A percentile compares a stretch with the other conserved stretches of the same genome.
phyloP scores from a whole-genome alignment of 2,113 vertebrate species.

The Rissa tridactyla region DNA sequence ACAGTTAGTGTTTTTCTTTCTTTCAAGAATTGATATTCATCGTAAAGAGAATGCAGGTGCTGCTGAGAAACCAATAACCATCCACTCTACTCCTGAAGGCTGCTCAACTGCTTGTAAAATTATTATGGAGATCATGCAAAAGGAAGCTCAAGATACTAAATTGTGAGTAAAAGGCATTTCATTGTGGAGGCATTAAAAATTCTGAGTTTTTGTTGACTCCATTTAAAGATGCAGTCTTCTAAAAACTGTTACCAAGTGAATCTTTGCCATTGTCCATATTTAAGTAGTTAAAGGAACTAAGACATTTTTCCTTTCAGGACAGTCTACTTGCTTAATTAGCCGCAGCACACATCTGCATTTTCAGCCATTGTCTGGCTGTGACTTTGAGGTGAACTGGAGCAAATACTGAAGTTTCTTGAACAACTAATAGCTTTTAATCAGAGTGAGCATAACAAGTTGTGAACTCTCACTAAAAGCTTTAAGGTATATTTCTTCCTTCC shows the following conservation, averaged over 20 bases:
- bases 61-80: constrained; percentile 96
- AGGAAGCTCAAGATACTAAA: constrained; percentile 96
- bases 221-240: neutral
- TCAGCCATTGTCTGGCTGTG: neutral
- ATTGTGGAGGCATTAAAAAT: neutral
- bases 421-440: neutral
- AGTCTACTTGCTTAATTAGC: neutral
- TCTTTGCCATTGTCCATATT: neutral
- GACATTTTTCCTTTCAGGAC: neutral
- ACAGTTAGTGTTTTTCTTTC: neutral
- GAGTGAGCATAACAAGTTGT: neutral
- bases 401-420: neutral
- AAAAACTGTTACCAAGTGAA: neutral
- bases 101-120: constrained; percentile 92
- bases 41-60: constrained; percentile 97
- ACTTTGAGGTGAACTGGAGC: neutral
- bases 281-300: neutral
- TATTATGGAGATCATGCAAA: constrained; percentile 99
- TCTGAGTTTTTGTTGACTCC: neutral
- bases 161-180: constrained; percentile 83
- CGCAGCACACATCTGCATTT: neutral
- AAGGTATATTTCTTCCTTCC: neutral
- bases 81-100: constrained; percentile 95
- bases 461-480: neutral
- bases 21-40: constrained; percentile 93